Evolutionary conservation across 1,140 invertebrate species (phyloP), one percentile per base, ranked within the genome.

Genomic region (Tribolium madens): DNA sequence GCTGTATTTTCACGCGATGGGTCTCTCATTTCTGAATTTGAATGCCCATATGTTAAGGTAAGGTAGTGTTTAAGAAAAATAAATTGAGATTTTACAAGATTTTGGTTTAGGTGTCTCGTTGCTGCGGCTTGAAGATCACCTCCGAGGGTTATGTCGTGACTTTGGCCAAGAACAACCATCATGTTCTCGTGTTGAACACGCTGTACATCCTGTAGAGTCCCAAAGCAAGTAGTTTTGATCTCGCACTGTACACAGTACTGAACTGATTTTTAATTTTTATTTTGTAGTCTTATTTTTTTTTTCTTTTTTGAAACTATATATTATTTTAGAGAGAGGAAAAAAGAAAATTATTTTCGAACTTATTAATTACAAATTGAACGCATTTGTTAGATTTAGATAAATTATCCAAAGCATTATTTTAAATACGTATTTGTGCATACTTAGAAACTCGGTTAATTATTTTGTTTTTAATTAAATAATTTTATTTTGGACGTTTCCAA

Each of bases 91-190:
- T n/a, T n/a, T n/a, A n/a, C n/a, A n/a, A n/a, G n/a, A n/a, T n/a
- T n/a, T n/a, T n/a, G n/a, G n/a, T n/a, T 81, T 88, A 98, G 93
- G 97, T 99, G 48, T 98, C 96, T 78, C 93, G 97, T 83, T 98
- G 97, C 89, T 98, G 97, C 86, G 97, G 97, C 53, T 89, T 99
- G 81, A 98, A 98, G 89, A 97, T 98, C 81, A 98, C 97, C 48
- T 95, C 94, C 3, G 96, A 98, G 89, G 97, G 97, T 71, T 97
- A 97, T 88, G 93, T 99, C 78, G 96, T 99, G 79, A 99, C 97
- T 69, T 88, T 99, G 86, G 97, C 97, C 83, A 98, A 98, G 89
- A 98, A 98, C 90, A 98, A 98, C 89, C 97, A 98, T 88, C 96
- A 98, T 87, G 96, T 98, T 81, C 91, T 98, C 85, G 94, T 98